Base-by-base conservation (phyloP, 1,140 invertebrate species). In the Nasonia longicornis region DNA sequence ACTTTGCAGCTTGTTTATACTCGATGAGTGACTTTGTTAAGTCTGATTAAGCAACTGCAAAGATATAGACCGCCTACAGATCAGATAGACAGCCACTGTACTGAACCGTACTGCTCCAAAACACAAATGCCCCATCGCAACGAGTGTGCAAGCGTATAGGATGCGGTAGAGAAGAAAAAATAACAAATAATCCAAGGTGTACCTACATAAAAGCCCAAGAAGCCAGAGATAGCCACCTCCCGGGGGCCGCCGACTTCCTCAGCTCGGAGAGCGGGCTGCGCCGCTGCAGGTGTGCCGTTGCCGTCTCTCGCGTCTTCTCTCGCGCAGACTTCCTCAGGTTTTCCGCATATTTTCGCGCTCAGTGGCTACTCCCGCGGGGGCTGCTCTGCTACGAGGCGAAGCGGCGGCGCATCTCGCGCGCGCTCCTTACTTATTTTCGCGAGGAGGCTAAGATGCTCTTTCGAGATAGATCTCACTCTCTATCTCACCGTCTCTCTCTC, bases 271-370 rank as follows among this genome's bases (percentile, higher is more conserved):
- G 52, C 52, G 52, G 20, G 52, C 52, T 58, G 4, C 16, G 52
- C 52, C 52, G 20, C 52, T 58, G 52, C 52, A 58, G 52, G n/a
- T 69, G 22, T 48, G 20, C 22, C n/a, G 29, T 14, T 66, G 35
- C 20, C 26, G 42, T 67, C n/a, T 66, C 10, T 42, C 63, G 20
- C 71, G 58, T 77, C 22, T 26, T 77, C 38, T 75, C 38, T 77
- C 64, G 26, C 52, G 16, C 85, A 84, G 83, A 87, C 67, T 82
- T 58, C 31, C 52, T 58, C 58, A 78, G 64, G 26, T 82, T 75
- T 63, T 45, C 58, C 72, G 31, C 73, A 77, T 58, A 58, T 76
- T 75, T 84, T 67, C 78, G 63, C 52, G 52, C 1, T 71, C 10
- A 22, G 22, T 4, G 26, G 16, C 29, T 31, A 58, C 48, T 58